Percentiles rank a stretch among this genome's conserved stretches.
phyloP scores from a whole-genome alignment of 1,140 invertebrate species.

The Centruroides vittatus region DNA sequence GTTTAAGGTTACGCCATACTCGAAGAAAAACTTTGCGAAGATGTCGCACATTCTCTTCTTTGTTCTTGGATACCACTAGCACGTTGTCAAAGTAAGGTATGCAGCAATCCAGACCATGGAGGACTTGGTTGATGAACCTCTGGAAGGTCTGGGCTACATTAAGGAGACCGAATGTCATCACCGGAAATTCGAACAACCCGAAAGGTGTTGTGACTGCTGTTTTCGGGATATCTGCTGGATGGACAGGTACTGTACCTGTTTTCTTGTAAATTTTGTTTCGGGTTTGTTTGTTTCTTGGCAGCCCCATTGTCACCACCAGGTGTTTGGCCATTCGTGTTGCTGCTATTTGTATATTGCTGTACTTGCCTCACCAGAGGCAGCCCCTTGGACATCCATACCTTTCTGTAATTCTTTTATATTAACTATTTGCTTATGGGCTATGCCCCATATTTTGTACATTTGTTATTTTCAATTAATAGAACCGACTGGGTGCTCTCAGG shows the following conservation, averaged over 20 bases:
- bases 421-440: too few species aligned
- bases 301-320: too few species aligned
- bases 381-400: too few species aligned
- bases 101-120: background rate
- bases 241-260: background rate
- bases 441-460: too few species aligned
- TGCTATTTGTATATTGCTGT: too few species aligned
- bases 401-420: too few species aligned
- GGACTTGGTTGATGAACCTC: slow-evolving; percentile 5
- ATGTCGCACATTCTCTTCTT: background rate
- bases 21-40: slow-evolving; percentile 4
- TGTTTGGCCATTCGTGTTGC: too few species aligned
- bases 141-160: slow-evolving; percentile 21
- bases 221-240: background rate
- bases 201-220: slow-evolving; percentile 11
- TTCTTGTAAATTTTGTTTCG: too few species aligned
- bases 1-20: slow-evolving; percentile 5
- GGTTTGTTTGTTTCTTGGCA: too few species aligned
- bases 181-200: slow-evolving; percentile 21
- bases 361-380: too few species aligned
- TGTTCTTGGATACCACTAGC: background rate
- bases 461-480: too few species aligned
- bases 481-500: too few species aligned
- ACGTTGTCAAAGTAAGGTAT: slow-evolving; percentile 11
- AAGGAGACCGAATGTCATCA: slow-evolving; percentile 22